Conservation (phyloP, 1,140 invertebrate species). For the Pseudomyrmex concolor region DNA sequence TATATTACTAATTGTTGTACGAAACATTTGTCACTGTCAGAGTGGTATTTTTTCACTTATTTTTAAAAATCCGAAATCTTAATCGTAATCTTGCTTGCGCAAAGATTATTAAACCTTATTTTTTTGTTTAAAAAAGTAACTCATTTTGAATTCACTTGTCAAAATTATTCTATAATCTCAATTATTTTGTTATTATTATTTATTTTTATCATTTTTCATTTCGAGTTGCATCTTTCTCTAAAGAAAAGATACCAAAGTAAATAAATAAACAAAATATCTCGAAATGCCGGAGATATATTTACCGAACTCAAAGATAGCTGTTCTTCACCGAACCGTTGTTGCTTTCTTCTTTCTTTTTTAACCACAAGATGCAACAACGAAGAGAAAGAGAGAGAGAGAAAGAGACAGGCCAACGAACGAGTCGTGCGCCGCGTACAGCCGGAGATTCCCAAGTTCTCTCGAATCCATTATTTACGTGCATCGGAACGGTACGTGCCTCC, state of each 20-base stretch:
- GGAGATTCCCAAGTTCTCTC: slow-evolving; percentile 24
- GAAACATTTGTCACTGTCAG: slow-evolving; percentile 43
- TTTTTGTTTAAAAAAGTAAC: neutral
- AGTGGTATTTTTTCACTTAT: neutral
- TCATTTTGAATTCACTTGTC: neutral
- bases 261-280: neutral
- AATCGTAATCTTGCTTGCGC: too few relatives aligned
- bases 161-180: neutral
- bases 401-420: slow-evolving; percentile 33
- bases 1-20: neutral
- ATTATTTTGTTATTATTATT: neutral
- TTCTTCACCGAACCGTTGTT: neutral
- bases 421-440: slow-evolving; percentile 22
- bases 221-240: neutral
- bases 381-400: neutral
- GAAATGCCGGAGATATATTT: slow-evolving; percentile 29
- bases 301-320: neutral
- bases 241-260: neutral
- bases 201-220: neutral
- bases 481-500: slow-evolving; percentile 68
- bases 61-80: neutral
- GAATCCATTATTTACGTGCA: slow-evolving; percentile 81
- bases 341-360: neutral
- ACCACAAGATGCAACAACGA: slow-evolving; percentile 6
- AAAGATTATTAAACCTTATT: too few relatives aligned